These are phyloP conservation scores for Branchinecta lindahli DNA, from an alignment of 1,140 invertebrate species.

Conservation along the genomic window DNA sequence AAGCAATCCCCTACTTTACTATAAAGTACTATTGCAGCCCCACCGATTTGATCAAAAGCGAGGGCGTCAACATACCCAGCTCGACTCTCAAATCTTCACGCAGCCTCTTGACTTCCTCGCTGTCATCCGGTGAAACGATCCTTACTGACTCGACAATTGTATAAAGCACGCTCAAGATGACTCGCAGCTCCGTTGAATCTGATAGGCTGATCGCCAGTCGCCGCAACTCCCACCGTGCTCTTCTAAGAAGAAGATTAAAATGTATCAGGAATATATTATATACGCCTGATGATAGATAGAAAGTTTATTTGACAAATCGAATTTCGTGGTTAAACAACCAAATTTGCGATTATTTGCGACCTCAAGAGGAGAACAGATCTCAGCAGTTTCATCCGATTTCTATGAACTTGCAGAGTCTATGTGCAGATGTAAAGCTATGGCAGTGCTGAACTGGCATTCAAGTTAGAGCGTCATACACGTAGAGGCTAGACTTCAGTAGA, in stretches of 20 bases:
- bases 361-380: neutral
- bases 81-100: constrained; percentile 62
- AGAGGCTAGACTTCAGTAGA: too few species aligned
- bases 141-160: constrained; percentile 78
- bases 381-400: neutral
- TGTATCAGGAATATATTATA: constrained; percentile 1
- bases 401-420: too few species aligned
- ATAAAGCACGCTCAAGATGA: constrained; percentile 83
- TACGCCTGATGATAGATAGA: too few species aligned
- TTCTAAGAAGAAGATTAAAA: constrained; percentile 39
- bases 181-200: constrained; percentile 77
- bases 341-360: too few species aligned
- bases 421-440: too few species aligned
- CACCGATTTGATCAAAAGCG: neutral
- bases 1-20: too few species aligned
- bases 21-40: too few species aligned
- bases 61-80: constrained; percentile 40
- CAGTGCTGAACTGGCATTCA: too few species aligned
- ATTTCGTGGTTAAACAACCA: too few species aligned
- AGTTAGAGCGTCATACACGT: too few species aligned
- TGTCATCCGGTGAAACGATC: constrained; percentile 41
- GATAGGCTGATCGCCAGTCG: constrained; percentile 77
- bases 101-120: constrained; percentile 49
- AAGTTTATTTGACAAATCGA: too few species aligned
- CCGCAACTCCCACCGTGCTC: constrained; percentile 37